These are phyloP conservation scores for Notodonta ziczac DNA, from an alignment of 2,888 invertebrate species.

Conservation along the genomic window DNA sequence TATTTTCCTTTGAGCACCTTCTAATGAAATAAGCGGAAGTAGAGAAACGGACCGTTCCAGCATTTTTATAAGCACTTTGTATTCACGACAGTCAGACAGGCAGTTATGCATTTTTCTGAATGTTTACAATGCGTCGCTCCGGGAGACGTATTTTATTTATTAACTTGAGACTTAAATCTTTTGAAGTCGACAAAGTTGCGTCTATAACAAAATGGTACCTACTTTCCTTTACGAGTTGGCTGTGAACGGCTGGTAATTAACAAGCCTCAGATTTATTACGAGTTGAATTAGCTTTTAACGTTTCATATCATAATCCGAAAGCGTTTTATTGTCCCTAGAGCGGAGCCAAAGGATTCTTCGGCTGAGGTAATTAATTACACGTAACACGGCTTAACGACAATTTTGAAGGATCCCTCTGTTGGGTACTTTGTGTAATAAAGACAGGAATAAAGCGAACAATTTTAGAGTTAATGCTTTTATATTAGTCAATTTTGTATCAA, in stretches of 20 bases:
- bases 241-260: constrained; percentile 68
- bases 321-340: constrained; percentile 69
- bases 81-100: constrained; percentile 22
- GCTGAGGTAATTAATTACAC: constrained; percentile 69
- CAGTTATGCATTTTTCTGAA: constrained; percentile 39
- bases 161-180: constrained; percentile 60
- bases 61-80: constrained; percentile 64
- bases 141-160: constrained; percentile 28
- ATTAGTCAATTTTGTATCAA: constrained; percentile 29
- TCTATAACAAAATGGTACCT: constrained; percentile 61
- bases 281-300: constrained; percentile 75
- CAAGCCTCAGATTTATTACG: constrained; percentile 76
- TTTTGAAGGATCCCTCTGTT: constrained; percentile 51
- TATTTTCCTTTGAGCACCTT: constrained; percentile 70
- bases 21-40: constrained; percentile 69
- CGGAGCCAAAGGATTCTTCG: constrained; percentile 42
- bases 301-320: constrained; percentile 78
- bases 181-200: constrained; percentile 62
- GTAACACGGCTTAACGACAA: constrained; percentile 63
- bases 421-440: constrained; percentile 57
- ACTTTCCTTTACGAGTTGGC: constrained; percentile 54
- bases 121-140: constrained; percentile 50
- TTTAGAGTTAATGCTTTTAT: constrained; percentile 49
- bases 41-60: constrained; percentile 50
- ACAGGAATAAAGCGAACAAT: constrained; percentile 50